Evolutionary conservation across 2,797 vertebrate species (phyloP).

Genomic region (Urophycis tenuis): DNA sequence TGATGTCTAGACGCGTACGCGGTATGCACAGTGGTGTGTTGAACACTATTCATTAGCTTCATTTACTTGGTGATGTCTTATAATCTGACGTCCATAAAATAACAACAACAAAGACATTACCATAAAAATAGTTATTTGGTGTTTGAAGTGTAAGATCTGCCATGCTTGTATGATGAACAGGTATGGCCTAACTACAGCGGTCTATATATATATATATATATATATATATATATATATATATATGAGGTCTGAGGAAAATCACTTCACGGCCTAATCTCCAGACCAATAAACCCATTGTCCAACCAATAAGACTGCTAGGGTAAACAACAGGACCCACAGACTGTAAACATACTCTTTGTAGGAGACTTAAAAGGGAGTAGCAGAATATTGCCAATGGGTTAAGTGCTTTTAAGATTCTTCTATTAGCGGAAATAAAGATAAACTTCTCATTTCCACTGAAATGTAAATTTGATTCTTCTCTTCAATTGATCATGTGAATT

Average conservation of each 20-base stretch:
- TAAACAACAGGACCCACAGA: not conserved
- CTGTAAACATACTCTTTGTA: not conserved
- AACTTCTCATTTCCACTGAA: conserved; percentile 1
- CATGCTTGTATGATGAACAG: no score
- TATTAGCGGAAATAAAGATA: not conserved
- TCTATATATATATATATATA: no score
- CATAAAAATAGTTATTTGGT: not conserved
- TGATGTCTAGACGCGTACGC: not conserved
- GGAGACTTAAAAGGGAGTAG: not conserved
- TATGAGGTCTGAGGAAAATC: not conserved
- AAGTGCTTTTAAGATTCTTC: not conserved
- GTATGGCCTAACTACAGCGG: no score
- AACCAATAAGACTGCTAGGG: not conserved
- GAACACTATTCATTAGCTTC: not conserved
- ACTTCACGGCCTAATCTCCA: not conserved
- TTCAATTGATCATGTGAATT: not conserved
- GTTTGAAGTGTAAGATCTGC: not conserved
- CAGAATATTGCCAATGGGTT: not conserved
- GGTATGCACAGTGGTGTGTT: not conserved
- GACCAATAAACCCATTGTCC: not conserved
- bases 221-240: no score
- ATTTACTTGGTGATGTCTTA: not conserved
- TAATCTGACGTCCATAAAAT: not conserved
- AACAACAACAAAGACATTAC: no score
- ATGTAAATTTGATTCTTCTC: not conserved